These are phyloP conservation scores for Arrhamphus sclerolepis DNA, from an alignment of 2,797 vertebrate genomes.

Conservation along the genomic window DNA sequence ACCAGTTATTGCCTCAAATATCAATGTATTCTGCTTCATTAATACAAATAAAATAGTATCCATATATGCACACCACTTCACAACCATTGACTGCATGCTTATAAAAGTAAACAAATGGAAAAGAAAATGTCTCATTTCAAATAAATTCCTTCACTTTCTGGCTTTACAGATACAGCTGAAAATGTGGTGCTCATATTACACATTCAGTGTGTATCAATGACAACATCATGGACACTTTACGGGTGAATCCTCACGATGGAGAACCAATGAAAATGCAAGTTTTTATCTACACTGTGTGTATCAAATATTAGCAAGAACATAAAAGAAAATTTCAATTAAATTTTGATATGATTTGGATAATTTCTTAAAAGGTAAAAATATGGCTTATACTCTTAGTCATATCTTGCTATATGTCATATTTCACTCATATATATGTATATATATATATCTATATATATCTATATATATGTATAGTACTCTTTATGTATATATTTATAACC, in stretches of 20 bases:
- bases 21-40: constrained; percentile 65
- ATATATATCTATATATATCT: constrained; percentile 20
- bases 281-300: constrained; percentile 74
- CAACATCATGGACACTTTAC: constrained; percentile 41
- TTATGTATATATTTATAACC: constrained; percentile 39
- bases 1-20: constrained; percentile 83
- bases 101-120: constrained; percentile 28
- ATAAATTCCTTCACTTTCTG: constrained; percentile 40
- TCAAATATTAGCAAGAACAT: constrained; percentile 76
- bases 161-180: constrained; percentile 30
- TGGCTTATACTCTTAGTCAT: constrained; percentile 86
- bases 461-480: constrained; percentile 57
- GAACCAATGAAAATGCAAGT: constrained; percentile 56
- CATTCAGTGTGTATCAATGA: constrained; percentile 52
- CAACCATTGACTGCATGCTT: constrained; percentile 68
- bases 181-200: constrained; percentile 26
- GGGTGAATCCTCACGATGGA: constrained; percentile 61
- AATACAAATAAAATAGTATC: constrained; percentile 53
- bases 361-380: constrained; percentile 84
- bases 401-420: constrained; percentile 73
- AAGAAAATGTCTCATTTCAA: constrained; percentile 6
- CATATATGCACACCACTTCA: constrained; percentile 53
- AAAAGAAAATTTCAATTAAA: constrained; percentile 70
- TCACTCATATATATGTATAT: constrained; percentile 61
- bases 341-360: constrained; percentile 79